Percentiles rank a stretch among this genome's conserved stretches.
Conservation (phyloP, 1,140 invertebrate genomes). For the Papilio xuthus region DNA sequence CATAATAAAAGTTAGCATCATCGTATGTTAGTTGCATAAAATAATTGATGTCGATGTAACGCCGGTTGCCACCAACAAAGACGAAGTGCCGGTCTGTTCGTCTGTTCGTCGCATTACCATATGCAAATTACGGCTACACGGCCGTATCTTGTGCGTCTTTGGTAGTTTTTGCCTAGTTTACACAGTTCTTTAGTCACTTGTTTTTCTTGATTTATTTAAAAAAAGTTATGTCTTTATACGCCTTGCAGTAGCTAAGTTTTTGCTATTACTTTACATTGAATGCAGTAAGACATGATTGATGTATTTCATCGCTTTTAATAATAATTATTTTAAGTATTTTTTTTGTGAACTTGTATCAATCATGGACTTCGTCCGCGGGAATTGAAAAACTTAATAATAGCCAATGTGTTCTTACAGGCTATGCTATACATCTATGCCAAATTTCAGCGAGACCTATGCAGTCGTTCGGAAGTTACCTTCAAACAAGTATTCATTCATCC, state of each 20-base stretch:
- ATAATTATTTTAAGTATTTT: conserved; percentile 3
- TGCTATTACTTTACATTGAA: conserved; percentile 45
- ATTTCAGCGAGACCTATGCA: no score
- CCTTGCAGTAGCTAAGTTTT: conserved; percentile 53
- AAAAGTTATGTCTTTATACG: conserved; percentile 44
- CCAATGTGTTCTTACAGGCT: no score
- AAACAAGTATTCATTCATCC: no score
- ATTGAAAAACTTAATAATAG: no score
- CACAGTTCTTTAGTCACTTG: conserved; percentile 8
- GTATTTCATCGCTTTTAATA: neutral
- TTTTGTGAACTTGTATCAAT: neutral
- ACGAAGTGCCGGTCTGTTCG: conserved; percentile 45
- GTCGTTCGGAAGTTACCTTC: no score
- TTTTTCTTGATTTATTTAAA: conserved; percentile 9
- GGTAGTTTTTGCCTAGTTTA: conserved; percentile 15
- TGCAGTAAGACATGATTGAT: neutral
- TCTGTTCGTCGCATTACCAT: conserved; percentile 57
- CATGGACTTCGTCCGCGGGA: no score
- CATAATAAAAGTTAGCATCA: conserved; percentile 20
- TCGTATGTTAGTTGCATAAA: conserved; percentile 32
- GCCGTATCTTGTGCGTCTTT: neutral
- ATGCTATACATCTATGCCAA: no score
- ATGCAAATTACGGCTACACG: conserved; percentile 54
- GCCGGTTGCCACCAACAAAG: conserved; percentile 52
- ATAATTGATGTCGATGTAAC: conserved; percentile 27